Conservation (phyloP, 2,113 vertebrate species). For the Rostratula benghalensis region DNA sequence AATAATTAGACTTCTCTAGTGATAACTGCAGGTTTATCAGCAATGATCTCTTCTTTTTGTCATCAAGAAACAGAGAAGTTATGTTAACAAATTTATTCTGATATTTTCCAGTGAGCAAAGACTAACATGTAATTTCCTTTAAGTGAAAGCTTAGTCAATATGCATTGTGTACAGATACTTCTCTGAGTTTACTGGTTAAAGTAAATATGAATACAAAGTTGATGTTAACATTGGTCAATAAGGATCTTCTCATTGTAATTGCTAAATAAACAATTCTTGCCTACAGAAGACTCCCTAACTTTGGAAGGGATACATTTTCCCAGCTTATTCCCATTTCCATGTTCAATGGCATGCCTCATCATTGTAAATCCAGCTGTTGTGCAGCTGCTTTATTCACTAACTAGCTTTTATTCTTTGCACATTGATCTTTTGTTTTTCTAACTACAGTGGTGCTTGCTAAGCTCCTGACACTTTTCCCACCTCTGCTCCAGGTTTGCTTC, state of each 20-base stretch:
- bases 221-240: background rate
- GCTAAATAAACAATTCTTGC: background rate
- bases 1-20: background rate
- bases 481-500: background rate
- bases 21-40: background rate
- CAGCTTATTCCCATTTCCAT: background rate
- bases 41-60: background rate
- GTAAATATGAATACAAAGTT: background rate
- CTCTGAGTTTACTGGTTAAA: background rate
- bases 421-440: background rate
- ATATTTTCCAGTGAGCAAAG: background rate
- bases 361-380: background rate
- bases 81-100: background rate
- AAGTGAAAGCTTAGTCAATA: background rate
- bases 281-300: background rate
- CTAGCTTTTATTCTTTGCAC: background rate
- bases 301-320: background rate
- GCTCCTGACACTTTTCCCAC: background rate
- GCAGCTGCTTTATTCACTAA: background rate
- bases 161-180: background rate
- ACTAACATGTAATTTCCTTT: background rate
- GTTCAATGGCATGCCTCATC: background rate
- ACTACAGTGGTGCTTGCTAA: background rate
- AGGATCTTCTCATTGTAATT: background rate
- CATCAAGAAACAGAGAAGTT: background rate